Conservation (phyloP, 2,888 invertebrate genomes). For the Tenthredo notha region DNA sequence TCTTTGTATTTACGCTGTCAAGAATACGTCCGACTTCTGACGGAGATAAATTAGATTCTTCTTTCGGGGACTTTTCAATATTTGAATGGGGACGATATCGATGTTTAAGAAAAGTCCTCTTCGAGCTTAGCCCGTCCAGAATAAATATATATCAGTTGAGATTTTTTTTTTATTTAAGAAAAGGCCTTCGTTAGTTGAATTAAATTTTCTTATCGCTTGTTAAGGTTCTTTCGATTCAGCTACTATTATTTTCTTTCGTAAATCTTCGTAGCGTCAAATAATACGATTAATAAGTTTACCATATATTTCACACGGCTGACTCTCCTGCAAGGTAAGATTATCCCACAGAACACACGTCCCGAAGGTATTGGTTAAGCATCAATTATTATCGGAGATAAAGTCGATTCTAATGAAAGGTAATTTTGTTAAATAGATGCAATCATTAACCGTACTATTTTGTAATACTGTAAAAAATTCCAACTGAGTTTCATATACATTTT, state of each 20-base stretch:
- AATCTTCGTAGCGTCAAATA: not conserved
- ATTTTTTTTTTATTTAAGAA: not conserved
- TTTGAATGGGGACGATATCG: not conserved
- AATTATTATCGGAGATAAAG: slow-evolving; percentile 15
- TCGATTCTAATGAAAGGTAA: not conserved
- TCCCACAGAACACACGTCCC: not conserved
- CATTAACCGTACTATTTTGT: not conserved
- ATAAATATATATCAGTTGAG: not conserved
- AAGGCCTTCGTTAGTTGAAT: not conserved
- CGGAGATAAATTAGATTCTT: slow-evolving; percentile 5
- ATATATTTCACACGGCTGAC: slow-evolving; percentile 1
- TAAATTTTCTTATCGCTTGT: not conserved
- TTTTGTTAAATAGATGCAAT: not conserved
- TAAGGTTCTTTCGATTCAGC: not conserved
- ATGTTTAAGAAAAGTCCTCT: not conserved
- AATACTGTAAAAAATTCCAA: not conserved
- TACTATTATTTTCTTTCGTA: not conserved
- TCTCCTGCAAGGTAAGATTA: slow-evolving; percentile 7
- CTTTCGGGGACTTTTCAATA: not conserved
- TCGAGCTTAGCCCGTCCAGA: not conserved
- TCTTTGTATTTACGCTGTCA: not conserved
- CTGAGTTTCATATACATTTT: not conserved
- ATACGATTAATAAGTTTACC: not conserved
- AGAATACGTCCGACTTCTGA: slow-evolving; percentile 9
- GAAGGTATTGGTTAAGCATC: not conserved